A percentile compares a stretch with the other conserved stretches of the same genome.
Conservation (phyloP, 1,140 invertebrate species). For the Copidosoma floridanum region DNA sequence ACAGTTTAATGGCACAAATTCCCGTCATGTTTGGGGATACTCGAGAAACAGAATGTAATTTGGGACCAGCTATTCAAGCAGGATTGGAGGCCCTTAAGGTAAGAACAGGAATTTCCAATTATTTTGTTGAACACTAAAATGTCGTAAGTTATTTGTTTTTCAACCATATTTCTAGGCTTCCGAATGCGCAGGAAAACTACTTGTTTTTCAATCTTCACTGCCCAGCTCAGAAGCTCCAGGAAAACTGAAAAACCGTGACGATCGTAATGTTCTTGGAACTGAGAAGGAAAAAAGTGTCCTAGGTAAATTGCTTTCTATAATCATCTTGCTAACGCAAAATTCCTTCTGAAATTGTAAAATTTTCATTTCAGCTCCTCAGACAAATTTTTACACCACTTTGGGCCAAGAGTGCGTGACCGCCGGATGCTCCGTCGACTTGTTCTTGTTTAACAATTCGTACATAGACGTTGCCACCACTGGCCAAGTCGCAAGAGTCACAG, state of each 20-base stretch:
- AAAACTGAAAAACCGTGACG: conserved; percentile 93
- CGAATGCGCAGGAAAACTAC: conserved; percentile 88
- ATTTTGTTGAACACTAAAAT: too few species aligned
- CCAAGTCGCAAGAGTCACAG: conserved; percentile 84
- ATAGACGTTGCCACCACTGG: conserved; percentile 92
- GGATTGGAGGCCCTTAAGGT: conserved; percentile 92
- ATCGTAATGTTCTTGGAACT: conserved; percentile 91
- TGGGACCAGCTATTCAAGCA: conserved; percentile 94
- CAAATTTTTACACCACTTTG: conserved; percentile 85
- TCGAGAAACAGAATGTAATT: conserved; percentile 90
- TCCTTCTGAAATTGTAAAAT: conserved; percentile 26
- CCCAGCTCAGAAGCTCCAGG: conserved; percentile 93
- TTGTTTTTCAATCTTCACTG: conserved; percentile 94
- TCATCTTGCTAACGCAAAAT: conserved; percentile 15
- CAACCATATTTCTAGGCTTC: conserved; percentile 64
- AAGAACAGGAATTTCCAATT: conserved; percentile 19
- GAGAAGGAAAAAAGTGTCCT: conserved; percentile 86
- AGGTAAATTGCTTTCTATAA: conserved; percentile 47
- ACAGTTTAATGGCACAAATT: conserved; percentile 86
- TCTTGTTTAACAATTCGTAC: conserved; percentile 93
- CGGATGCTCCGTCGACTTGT: conserved; percentile 91
- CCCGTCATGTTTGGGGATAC: conserved; percentile 89
- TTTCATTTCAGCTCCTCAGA: conserved; percentile 73
- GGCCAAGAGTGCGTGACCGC: conserved; percentile 88
- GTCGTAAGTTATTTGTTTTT: background rate